Evolutionary conservation across 92 coral and sea anemone species (phyloP).

Genomic region (Muricea muricata): DNA sequence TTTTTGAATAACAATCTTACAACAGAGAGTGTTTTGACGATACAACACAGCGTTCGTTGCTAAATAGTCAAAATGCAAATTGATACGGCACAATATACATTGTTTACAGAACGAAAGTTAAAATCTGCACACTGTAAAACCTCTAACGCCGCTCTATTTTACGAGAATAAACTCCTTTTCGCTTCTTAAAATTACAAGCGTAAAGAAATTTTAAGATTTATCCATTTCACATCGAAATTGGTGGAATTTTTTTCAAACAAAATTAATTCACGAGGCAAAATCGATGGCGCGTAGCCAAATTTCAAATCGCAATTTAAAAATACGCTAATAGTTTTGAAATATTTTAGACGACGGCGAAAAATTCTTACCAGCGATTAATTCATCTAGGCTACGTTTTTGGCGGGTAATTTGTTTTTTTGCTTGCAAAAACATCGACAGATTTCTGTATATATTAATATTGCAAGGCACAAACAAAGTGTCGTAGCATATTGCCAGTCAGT

Average conservation of each 20-base stretch:
- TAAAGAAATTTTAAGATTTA: not conserved
- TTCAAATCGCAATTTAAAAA: constrained; percentile 38
- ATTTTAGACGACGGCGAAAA: not conserved
- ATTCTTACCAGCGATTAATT: constrained; percentile 9
- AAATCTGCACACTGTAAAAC: constrained; percentile 45
- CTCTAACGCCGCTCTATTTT: not conserved
- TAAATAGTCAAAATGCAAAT: constrained; percentile 48
- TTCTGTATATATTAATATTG: constrained; percentile 7
- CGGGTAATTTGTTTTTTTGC: constrained; percentile 7
- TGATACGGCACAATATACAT: constrained; percentile 35
- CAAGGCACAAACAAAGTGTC: constrained; percentile 21
- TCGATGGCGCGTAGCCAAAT: constrained; percentile 55
- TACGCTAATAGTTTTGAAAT: constrained; percentile 7
- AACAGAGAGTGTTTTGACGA: not conserved
- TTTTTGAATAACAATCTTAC: not conserved
- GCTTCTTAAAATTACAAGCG: constrained; percentile 14
- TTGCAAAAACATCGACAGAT: constrained; percentile 23
- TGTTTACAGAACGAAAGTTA: constrained; percentile 29
- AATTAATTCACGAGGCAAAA: constrained; percentile 15
- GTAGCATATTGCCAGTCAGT: constrained; percentile 20
- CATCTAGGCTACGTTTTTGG: not conserved
- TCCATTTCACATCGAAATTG: not conserved
- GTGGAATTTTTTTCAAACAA: constrained; percentile 14
- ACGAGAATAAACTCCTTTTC: not conserved
- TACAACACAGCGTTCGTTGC: not conserved